Base-by-base conservation (phyloP, 2,113 vertebrate genomes). In the Brachirus orientalis region DNA sequence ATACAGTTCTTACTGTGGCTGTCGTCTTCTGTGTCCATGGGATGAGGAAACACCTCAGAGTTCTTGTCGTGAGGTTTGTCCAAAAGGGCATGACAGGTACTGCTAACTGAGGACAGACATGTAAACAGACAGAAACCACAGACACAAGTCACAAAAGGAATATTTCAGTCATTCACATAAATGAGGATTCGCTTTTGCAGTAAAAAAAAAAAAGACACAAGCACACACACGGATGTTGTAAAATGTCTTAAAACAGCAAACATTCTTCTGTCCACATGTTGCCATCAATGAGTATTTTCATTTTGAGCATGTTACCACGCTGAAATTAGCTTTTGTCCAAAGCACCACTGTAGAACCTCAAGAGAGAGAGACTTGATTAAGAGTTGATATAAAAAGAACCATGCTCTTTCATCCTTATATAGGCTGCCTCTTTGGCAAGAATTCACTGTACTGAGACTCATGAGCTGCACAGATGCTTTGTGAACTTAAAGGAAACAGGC, bases 1-100 rank as follows among this genome's bases (percentile, higher is more conserved):
- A 2, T 6, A 22, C 12, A 8, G 63, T 6, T 78, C 85, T 92
- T 89, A 94, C 92, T 63, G 76, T 82, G 77, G 41, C 45, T 72
- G 61, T 84, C 72, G n/a, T 90, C 80, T 36, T 75, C 73, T 62
- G 60, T 50, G 19, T 66, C 80, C 47, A 65, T 38, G 46, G 62
- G 63, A 59, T 16, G 79, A 70, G 71, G 17, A 56, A 86, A 72
- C 56, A 78, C 40, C 7, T 70, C 70, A 17, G 88, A 62, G 63
- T 54, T 72, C 22, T 89, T 74, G 28, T 92, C 87, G 17, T 75
- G 75, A 47, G 79, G 72, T 64, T 64, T 65, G 66, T 89, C 84
- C 78, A 90, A 63, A 17, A 93, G 52, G 18, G 75, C 69, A 3
- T 75, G 28, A 52, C 86, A 86, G 78, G 76, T 69, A 40, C 77